A percentile compares a stretch with the other conserved stretches of the same genome.
Evolutionary conservation across 2,113 vertebrate species (phyloP).

Genomic region (Sebastes schlegelii): DNA sequence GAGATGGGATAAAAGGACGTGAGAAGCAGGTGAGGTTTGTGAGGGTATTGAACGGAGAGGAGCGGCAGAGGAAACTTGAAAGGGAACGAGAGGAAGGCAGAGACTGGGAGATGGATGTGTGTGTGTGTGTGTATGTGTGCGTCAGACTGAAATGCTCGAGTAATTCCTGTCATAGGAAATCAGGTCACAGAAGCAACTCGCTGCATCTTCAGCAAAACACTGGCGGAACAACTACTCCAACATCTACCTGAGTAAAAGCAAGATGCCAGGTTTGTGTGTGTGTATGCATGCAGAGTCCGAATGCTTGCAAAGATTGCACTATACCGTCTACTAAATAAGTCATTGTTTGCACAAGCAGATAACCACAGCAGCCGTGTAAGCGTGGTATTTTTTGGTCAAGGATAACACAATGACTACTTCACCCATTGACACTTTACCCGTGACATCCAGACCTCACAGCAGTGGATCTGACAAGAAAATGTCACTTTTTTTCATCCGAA

Average conservation of each 20-base stretch:
- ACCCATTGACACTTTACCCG: constrained; percentile 27
- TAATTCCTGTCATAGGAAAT: constrained; percentile 74
- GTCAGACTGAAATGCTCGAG: constrained; percentile 62
- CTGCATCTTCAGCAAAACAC: constrained; percentile 43
- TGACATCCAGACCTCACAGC: constrained; percentile 34
- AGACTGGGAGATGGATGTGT: constrained; percentile 24
- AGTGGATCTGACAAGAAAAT: constrained; percentile 43
- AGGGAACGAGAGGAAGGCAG: constrained; percentile 26
- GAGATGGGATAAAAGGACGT: constrained; percentile 39
- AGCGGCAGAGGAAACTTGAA: constrained; percentile 45
- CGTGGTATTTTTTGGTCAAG: background rate
- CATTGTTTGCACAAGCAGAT: background rate
- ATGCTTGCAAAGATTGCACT: constrained; percentile 10
- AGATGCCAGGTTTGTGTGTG: background rate
- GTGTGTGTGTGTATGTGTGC: constrained; percentile 16
- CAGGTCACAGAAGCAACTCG: constrained; percentile 67
- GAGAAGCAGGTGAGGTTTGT: constrained; percentile 44
- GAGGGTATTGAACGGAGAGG: constrained; percentile 10
- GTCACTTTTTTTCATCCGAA: constrained; percentile 43
- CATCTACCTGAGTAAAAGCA: constrained; percentile 22
- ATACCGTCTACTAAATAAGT: constrained; percentile 30
- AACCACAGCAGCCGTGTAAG: too few species aligned
- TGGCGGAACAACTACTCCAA: constrained; percentile 11
- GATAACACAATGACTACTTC: constrained; percentile 14
- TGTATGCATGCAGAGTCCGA: background rate